Percentiles rank a stretch among this genome's conserved stretches.
Evolutionary conservation across 2,888 invertebrate species (phyloP).

Genomic region (Steromphala cineraria): DNA sequence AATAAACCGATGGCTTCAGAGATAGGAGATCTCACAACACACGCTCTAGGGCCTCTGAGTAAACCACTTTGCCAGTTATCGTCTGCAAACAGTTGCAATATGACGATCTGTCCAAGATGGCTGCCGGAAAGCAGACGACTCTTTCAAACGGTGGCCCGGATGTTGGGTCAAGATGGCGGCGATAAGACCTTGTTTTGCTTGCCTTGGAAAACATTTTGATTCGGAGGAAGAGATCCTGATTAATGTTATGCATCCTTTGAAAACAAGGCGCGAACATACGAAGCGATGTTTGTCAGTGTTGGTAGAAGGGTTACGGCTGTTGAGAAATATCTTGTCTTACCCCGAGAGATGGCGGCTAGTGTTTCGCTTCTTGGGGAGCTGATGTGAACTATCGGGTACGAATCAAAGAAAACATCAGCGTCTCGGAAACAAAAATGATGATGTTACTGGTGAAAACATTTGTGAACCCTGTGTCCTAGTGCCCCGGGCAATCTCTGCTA

Average conservation of each 20-base stretch:
- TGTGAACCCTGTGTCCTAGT: background rate
- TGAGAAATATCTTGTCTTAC: background rate
- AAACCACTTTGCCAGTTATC: slow-evolving; percentile 18
- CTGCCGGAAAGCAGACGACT: slow-evolving; percentile 6
- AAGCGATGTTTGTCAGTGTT: background rate
- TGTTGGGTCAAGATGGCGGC: slow-evolving; percentile 15
- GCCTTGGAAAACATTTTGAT: slow-evolving; percentile 9
- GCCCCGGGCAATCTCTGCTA: background rate
- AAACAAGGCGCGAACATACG: background rate
- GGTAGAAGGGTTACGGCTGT: background rate
- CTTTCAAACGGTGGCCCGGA: background rate
- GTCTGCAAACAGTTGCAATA: background rate
- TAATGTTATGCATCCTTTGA: slow-evolving; percentile 20
- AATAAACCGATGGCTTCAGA: slow-evolving; percentile 22
- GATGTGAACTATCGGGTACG: background rate
- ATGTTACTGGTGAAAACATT: slow-evolving; percentile 9
- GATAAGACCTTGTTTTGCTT: slow-evolving; percentile 17
- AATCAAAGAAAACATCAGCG: slow-evolving; percentile 12
- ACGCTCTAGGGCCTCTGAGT: slow-evolving; percentile 8
- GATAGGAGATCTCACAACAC: slow-evolving; percentile 19
- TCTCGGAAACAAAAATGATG: slow-evolving; percentile 18
- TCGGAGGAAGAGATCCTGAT: slow-evolving; percentile 8
- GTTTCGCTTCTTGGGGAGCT: background rate
- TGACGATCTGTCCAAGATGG: slow-evolving; percentile 9
- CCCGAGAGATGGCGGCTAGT: background rate